Percentiles rank a stretch among this genome's conserved stretches.
phyloP scores from a whole-genome alignment of 2,113 vertebrate genomes.

The Cairina moschata region DNA sequence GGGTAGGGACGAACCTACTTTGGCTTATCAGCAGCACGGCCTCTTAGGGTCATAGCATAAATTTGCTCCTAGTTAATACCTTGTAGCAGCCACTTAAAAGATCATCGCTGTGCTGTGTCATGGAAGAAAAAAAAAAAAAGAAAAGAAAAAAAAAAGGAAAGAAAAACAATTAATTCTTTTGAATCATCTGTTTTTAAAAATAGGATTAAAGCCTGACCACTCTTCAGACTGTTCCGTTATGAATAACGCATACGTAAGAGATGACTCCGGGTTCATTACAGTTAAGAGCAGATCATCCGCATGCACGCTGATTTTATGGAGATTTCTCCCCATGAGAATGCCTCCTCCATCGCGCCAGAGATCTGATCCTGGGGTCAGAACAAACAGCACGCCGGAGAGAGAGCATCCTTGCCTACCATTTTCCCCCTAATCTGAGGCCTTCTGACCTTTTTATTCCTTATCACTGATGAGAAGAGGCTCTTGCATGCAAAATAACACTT shows the following conservation, averaged over 20 bases:
- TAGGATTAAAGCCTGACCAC: slow-evolving; percentile 25
- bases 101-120: neutral
- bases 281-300: slow-evolving; percentile 43
- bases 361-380: slow-evolving; percentile 46
- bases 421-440: slow-evolving; percentile 17
- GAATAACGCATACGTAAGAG: neutral
- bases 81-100: neutral
- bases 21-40: neutral
- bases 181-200: slow-evolving; percentile 3
- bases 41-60: neutral
- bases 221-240: slow-evolving; percentile 18
- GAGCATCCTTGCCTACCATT: slow-evolving; percentile 10
- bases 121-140: neutral
- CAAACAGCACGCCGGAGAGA: neutral
- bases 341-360: slow-evolving; percentile 14
- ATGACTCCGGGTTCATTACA: slow-evolving; percentile 22
- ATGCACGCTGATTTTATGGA: slow-evolving; percentile 52
- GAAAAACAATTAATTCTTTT: slow-evolving; percentile 8
- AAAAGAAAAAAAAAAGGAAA: neutral
- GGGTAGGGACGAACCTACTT: neutral
- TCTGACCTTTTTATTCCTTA: slow-evolving; percentile 38
- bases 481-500: slow-evolving; percentile 1
- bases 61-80: neutral
- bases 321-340: slow-evolving; percentile 33
- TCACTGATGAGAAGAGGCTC: neutral